These are phyloP conservation scores for Drosophila serrata DNA, from an alignment of 1,140 invertebrate species.

Conservation along the genomic window DNA sequence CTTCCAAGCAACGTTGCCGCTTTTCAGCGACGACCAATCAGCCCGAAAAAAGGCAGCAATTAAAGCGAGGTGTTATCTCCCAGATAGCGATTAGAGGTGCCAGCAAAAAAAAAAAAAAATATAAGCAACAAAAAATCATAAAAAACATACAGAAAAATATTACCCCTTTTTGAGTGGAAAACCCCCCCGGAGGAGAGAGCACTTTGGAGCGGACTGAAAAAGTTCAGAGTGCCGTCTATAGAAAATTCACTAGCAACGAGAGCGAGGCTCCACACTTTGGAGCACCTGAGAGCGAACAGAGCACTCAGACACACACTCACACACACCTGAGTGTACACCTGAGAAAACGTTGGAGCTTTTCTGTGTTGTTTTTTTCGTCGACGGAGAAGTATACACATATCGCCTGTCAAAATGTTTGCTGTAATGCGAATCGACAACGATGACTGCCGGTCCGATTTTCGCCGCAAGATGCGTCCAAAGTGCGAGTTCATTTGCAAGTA, in stretches of 20 bases:
- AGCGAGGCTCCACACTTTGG: slow-evolving; percentile 9
- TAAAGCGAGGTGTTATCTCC: slow-evolving; percentile 53
- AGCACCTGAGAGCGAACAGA: slow-evolving; percentile 15
- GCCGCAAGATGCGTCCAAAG: slow-evolving; percentile 96
- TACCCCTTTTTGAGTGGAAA: slow-evolving; percentile 42
- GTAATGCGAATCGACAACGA: slow-evolving; percentile 96
- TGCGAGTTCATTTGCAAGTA: slow-evolving; percentile 99
- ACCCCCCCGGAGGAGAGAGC: slow-evolving; percentile 39
- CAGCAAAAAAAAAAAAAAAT: background rate
- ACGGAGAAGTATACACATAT: slow-evolving; percentile 65
- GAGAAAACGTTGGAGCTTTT: slow-evolving; percentile 16
- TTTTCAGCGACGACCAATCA: slow-evolving; percentile 64
- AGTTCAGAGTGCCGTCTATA: slow-evolving; percentile 18
- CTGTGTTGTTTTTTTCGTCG: slow-evolving; percentile 7
- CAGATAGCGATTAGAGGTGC: slow-evolving; percentile 70
- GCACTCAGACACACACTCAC: background rate
- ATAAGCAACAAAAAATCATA: background rate
- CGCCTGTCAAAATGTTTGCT: slow-evolving; percentile 91
- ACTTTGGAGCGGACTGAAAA: slow-evolving; percentile 11
- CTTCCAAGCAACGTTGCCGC: slow-evolving; percentile 56
- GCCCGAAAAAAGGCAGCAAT: slow-evolving; percentile 36
- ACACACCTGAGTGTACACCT: background rate
- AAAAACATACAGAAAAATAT: slow-evolving; percentile 3
- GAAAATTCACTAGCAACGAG: slow-evolving; percentile 15
- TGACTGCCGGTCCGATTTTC: slow-evolving; percentile 95